Evolutionary conservation across 2,797 vertebrate genomes (phyloP), one percentile per base, ranked within the genome.

Genomic region (Karalla daura): DNA sequence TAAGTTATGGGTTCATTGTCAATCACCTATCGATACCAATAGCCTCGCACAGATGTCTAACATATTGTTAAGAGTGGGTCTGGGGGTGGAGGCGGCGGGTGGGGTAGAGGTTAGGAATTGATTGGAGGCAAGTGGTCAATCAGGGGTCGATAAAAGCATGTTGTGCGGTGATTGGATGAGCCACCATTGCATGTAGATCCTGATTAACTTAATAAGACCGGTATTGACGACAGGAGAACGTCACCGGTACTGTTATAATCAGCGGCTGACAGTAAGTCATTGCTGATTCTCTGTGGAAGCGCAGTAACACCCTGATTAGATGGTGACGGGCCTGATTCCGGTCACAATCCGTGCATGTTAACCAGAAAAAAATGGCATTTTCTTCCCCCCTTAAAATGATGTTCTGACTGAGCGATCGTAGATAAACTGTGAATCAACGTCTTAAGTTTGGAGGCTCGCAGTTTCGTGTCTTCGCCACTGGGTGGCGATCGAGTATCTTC

Each of bases 401-500:
- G 8, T 2, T 5, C 11, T 4, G 49, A 13, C 12, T 20, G 10
- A 40, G 14, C 7, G 11, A 15, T 43, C 11, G 3, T 4, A 23
- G 49, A 27, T 40, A 18, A 73, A 63, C 27, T 62, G 17, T 62
- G 59, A 58, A 36, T 69, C 44, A 21, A 6, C 33, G n/a, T n/a
- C 63, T 3, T 8, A 61, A 41, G 43, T 28, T 60, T 62, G 18
- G 7, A 11, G 56, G 24, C 56, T 56, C 15, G 27, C 15, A 7
- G 39, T 80, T 40, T 18, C 1, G 1, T 21, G 15, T 0, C 0
- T 14, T 36, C n/a, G 5, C 91, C 94, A 72, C 90, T 84, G 33
- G 92, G 76, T 41, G 94, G 92, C 89, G 86, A 82, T 52, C 59
- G 53, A 85, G 87, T 65, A 85, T 83, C 65, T 89, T 30, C 39